Base-by-base conservation (phyloP, 2,113 vertebrate genomes). In the Siniperca chuatsi region DNA sequence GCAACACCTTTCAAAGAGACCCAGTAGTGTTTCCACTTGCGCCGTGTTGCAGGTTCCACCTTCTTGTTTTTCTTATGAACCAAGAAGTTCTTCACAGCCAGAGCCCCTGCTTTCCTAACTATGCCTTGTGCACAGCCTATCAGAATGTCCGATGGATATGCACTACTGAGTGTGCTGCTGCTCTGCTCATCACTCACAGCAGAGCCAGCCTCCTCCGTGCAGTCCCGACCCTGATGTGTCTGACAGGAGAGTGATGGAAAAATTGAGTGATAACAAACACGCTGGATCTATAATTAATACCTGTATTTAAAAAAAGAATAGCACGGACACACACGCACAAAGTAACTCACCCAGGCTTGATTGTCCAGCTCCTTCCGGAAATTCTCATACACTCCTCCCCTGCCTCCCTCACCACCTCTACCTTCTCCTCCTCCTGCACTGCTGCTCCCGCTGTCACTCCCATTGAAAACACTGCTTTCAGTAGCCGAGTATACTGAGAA, bases 1-100 rank as follows among this genome's bases (percentile, higher is more conserved):
- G 25, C 4, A 23, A 37, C 65, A 99, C 98, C 98, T 98, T 98
- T 99, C 58, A 99, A 90, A 29, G 97, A 98, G 64, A 99, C 98
- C 98, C 98, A 99, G 90, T 99, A 99, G 70, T 96, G 98, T 82
- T 98, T 99, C 98, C 98, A 99, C 86, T 99, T 99, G 94, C 98
- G 95, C 50, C 96, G 96, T 0, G 98, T 96, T 29, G 98, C 98
- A 0, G 96, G 95, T 90, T 99, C 98, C 94, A 99, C 98, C 85
- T 99, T 98, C 95, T 98, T 98, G 93, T 95, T 98, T 93, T 99
- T 99, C 93, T 99, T 99, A 92, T 98, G 98, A 81, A 98, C 97
- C 84, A 99, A 92, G 87, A 98, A 99, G 95, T 98, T 98, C 90
- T 99, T 99, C 82, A 99, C 97, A 0, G 98, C 96, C 91, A 99